These are phyloP conservation scores for Leptopilina myrica DNA, from an alignment of 2,888 invertebrate genomes.

Conservation along the genomic window DNA sequence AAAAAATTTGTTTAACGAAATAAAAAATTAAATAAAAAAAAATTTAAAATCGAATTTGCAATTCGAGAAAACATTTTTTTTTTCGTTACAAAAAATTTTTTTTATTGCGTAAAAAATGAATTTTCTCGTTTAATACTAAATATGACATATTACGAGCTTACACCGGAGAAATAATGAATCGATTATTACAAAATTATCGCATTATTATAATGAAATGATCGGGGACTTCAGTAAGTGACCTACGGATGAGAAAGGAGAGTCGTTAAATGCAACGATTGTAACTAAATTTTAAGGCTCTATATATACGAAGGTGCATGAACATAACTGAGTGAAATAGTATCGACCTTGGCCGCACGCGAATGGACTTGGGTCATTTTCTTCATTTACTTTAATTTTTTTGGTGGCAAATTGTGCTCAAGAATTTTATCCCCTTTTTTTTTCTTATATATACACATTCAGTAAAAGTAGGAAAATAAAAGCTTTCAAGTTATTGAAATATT, in stretches of 20 bases:
- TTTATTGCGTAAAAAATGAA: no score
- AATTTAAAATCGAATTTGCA: no score
- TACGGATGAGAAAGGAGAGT: background rate
- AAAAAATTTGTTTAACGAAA: no score
- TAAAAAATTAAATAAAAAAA: no score
- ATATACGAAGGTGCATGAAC: constrained; percentile 13
- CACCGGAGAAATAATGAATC: background rate
- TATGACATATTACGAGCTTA: background rate
- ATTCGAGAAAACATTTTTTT: no score
- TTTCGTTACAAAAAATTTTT: no score
- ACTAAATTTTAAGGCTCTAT: background rate
- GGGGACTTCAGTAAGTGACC: background rate
- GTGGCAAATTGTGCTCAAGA: constrained; percentile 45
- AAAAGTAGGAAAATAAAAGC: no score
- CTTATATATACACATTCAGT: no score
- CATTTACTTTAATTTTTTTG: constrained; percentile 59
- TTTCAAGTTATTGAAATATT: no score
- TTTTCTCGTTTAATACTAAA: background rate
- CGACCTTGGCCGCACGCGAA: constrained; percentile 75
- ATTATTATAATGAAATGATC: background rate
- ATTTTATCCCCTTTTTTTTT: constrained; percentile 41
- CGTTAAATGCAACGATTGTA: background rate
- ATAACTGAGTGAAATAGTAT: constrained; percentile 60
- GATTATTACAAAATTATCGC: background rate
- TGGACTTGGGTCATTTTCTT: constrained; percentile 63